Base-by-base conservation (phyloP, 2,113 vertebrate genomes). In the Oenanthe oenanthe region DNA sequence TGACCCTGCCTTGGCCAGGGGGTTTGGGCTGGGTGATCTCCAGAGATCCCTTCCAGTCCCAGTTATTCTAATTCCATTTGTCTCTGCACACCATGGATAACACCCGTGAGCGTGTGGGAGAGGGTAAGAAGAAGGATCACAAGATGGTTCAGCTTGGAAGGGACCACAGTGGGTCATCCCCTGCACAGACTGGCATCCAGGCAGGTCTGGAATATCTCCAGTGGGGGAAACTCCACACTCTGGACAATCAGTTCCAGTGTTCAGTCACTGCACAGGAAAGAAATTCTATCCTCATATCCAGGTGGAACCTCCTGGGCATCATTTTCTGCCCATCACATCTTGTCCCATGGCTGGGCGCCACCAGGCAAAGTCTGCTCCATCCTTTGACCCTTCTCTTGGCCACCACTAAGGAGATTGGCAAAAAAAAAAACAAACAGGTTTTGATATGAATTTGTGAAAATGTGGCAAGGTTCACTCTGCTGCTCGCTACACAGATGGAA, bases 51-150 rank as follows among this genome's bases (percentile, higher is more conserved):
- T n/a, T n/a, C n/a, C n/a, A 12, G 14, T 22, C 40, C 24, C 40
- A 40, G 0, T 24, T 11, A 4, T 20, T 34, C 9, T 13, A 12
- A 51, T 58, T 20, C 60, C 8, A 0, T 29, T 2, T 15, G 9
- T 16, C 53, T 22, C 9, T 20, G 0, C 13, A 4, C 9, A 18
- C 26, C 26, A 0, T 4, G 38, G 36, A 2, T 17, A 31, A 16
- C 34, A 14, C 17, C 21, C 0, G 1, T 6, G 22, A n/a, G 36
- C 8, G 13, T 16, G 43, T 17, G 45, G 31, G 6, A 62, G 16
- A 22, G 28, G 2, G 2, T 9, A 10, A 60, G 25, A 57, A 8
- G 22, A 66, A 43, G 26, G 10, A 50, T 21, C 34, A 1, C 50
- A 7, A 16, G 20, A 2, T 42, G 31, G 13, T n/a, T 72, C 25